Evolutionary conservation across 2,888 invertebrate species (phyloP).

Genomic region (Dinocampus coccinellae): DNA sequence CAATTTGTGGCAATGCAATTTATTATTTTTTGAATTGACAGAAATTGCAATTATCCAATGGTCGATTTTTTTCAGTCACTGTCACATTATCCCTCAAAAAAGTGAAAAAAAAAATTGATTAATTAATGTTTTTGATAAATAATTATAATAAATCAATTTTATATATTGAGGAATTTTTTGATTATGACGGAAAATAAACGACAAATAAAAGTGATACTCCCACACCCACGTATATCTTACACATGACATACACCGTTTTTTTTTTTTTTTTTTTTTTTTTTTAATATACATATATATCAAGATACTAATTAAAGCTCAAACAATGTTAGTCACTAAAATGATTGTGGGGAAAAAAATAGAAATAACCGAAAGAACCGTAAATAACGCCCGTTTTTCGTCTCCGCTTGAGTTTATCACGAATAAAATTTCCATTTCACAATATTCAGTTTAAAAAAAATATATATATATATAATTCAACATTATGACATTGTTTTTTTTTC

Average conservation of each 20-base stretch:
- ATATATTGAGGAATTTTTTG: not conserved
- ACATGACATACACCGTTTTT: constrained; percentile 70
- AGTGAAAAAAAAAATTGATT: not conserved
- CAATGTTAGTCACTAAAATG: constrained; percentile 69
- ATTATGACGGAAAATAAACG: constrained; percentile 41
- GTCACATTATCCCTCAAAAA: not conserved
- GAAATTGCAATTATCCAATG: constrained; percentile 14
- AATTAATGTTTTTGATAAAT: not conserved
- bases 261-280: constrained; percentile 65
- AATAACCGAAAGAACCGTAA: constrained; percentile 63
- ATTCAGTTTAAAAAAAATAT: not conserved
- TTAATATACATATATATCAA: no score
- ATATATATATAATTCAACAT: not conserved
- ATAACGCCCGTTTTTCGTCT: constrained; percentile 56
- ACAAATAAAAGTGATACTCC: constrained; percentile 59
- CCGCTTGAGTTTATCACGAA: constrained; percentile 48
- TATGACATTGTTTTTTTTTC: not conserved
- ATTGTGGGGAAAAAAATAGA: constrained; percentile 60
- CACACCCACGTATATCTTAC: constrained; percentile 69
- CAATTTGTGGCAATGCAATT: not conserved
- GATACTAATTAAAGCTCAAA: constrained; percentile 69
- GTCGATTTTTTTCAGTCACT: constrained; percentile 23
- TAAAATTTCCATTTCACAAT: not conserved
- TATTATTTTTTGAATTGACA: not conserved
- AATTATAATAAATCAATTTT: not conserved